A percentile compares a stretch with the other conserved stretches of the same genome.
Evolutionary conservation across 1,140 invertebrate species (phyloP).

Genomic region (Lasioglossum baleicum): DNA sequence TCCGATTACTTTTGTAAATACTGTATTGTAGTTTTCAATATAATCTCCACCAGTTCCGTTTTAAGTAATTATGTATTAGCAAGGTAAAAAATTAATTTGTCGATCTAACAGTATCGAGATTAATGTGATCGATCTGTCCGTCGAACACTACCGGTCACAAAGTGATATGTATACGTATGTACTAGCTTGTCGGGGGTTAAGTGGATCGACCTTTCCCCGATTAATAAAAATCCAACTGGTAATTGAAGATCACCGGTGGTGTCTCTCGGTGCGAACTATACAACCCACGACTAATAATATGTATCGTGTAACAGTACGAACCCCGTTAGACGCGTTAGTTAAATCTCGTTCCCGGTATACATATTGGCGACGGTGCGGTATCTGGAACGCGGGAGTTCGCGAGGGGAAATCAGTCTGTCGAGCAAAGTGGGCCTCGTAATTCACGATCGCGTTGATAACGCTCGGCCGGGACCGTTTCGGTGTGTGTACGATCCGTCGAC

Average conservation of each 20-base stretch:
- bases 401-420: constrained; percentile 40
- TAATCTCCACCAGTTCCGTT: too few relatives aligned
- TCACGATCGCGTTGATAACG: constrained; percentile 40
- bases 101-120: too few relatives aligned
- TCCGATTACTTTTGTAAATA: too few relatives aligned
- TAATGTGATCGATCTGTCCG: too few relatives aligned
- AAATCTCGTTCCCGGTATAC: constrained; percentile 24
- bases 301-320: constrained; percentile 11
- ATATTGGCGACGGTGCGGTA: constrained; percentile 11
- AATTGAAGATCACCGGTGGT: background rate
- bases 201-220: too few relatives aligned
- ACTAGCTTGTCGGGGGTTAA: too few relatives aligned
- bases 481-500: constrained; percentile 1
- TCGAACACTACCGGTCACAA: too few relatives aligned
- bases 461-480: background rate
- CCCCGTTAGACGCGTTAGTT: constrained; percentile 10
- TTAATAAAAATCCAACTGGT: background rate
- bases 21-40: too few relatives aligned
- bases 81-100: too few relatives aligned
- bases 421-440: constrained; percentile 43
- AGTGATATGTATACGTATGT: too few relatives aligned
- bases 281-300: constrained; percentile 14
- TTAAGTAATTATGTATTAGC: too few relatives aligned
- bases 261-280: background rate
- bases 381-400: constrained; percentile 38